Base-by-base conservation (phyloP, 2,888 invertebrate genomes). In the Acutogordius australiensis region DNA sequence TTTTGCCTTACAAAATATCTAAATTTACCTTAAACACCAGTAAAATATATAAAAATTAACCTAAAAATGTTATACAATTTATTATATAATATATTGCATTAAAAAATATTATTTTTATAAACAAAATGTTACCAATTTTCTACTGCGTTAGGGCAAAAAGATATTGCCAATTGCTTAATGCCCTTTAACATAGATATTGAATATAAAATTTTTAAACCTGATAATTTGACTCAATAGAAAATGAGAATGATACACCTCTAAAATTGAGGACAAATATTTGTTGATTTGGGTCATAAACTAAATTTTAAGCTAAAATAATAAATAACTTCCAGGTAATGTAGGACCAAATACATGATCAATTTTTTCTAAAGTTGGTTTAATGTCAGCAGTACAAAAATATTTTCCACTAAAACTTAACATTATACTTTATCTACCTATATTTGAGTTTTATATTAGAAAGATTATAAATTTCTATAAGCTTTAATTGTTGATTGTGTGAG, bases 311-410 rank as follows among this genome's bases (percentile, higher is more conserved):
- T n/a, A n/a, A n/a, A n/a, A n/a, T n/a, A n/a, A n/a, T n/a, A n/a
- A n/a, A n/a, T n/a, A n/a, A 74, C 74, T 72, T 66, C 91, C 94
- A 29, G 94, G 94, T 74, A 90, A 88, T 30, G 97, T 97, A 62
- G 94, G 91, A 64, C 94, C 94, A 75, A 97, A 97, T 61, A 87
- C 88, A 75, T 90, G 86, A 73, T 94, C 94, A 65, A 97, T 88
- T 73, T 90, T 88, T 74, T 91, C 87, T 67, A 94, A 85, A 63
- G 90, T 87, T 64, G 94, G 91, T 72, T 83, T 78, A 63, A 90
- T 82, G 74, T 87, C 85, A 13, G 88, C 86, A 29, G 87, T 84
- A 83, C 67, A 69, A 62, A 70, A 69, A 1, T 63, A 57, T 13
- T 63, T 64, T 45, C 62, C 64, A 56, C 67, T 68, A 60, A 51